Evolutionary conservation across 2,888 invertebrate genomes (phyloP).

Genomic region (Taenaris catops): DNA sequence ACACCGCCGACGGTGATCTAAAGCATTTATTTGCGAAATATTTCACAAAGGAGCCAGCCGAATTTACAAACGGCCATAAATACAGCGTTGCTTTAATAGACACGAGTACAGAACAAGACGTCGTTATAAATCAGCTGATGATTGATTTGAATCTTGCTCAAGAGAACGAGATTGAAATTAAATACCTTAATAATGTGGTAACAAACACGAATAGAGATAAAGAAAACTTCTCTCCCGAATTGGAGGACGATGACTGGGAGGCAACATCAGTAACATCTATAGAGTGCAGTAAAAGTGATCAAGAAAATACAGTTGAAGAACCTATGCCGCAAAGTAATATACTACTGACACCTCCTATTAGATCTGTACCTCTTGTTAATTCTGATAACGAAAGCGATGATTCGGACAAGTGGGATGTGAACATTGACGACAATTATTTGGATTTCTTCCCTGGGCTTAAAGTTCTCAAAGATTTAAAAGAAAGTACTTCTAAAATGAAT

Average conservation of each 20-base stretch:
- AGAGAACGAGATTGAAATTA: conserved; percentile 38
- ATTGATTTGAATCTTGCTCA: conserved; percentile 69
- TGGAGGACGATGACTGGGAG: conserved; percentile 27
- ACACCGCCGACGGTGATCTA: conserved; percentile 47
- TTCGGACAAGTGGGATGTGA: conserved; percentile 41
- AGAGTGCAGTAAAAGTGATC: not conserved
- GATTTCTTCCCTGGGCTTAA: conserved; percentile 4
- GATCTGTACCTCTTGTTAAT: conserved; percentile 45
- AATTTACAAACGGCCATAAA: conserved; percentile 57
- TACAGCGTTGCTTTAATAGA: conserved; percentile 74
- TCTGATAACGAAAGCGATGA: conserved; percentile 36
- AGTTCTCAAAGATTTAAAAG: conserved; percentile 6
- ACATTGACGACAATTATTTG: conserved; percentile 33
- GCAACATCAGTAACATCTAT: conserved; percentile 14
- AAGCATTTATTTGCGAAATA: conserved; percentile 64
- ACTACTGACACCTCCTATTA: conserved; percentile 33
- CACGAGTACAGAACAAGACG: conserved; percentile 49
- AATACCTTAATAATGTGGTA: conserved; percentile 33
- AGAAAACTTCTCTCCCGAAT: conserved; percentile 6
- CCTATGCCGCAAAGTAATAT: conserved; percentile 5
- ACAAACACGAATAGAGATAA: conserved; percentile 12
- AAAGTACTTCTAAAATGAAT: not conserved
- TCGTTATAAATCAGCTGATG: conserved; percentile 69
- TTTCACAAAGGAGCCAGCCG: conserved; percentile 50
- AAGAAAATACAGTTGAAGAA: conserved; percentile 2